Conservation (phyloP, 2,888 invertebrate genomes). For the Trachelus iudaicus region DNA sequence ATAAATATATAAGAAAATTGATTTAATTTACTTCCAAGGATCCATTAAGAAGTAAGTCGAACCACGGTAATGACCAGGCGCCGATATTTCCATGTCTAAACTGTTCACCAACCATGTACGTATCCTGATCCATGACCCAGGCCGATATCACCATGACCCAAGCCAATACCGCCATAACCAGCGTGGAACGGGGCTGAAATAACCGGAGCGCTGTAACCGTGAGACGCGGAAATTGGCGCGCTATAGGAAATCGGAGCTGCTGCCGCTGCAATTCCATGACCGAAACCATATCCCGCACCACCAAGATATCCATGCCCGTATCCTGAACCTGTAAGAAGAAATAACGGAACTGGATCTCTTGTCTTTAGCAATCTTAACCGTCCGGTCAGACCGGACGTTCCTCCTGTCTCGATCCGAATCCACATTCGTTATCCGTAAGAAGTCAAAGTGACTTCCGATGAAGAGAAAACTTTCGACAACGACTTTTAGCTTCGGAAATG, state of each 20-base stretch:
- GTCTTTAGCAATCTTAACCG: neutral
- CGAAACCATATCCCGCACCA: constrained; percentile 18
- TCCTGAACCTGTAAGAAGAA: constrained; percentile 18
- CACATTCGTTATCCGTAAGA: neutral
- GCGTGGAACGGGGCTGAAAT: constrained; percentile 22
- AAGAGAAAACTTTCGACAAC: neutral
- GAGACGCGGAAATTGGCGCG: constrained; percentile 31
- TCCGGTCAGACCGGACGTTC: neutral
- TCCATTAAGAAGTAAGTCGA: neutral
- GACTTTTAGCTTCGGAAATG: neutral
- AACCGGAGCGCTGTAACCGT: constrained; percentile 36
- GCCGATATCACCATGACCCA: constrained; percentile 10
- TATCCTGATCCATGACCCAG: constrained; percentile 26
- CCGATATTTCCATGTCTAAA: neutral
- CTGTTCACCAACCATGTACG: constrained; percentile 8
- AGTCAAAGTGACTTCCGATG: neutral
- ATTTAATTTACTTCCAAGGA: neutral
- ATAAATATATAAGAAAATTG: neutral
- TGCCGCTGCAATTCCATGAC: constrained; percentile 33
- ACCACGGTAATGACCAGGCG: neutral
- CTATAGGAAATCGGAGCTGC: constrained; percentile 12
- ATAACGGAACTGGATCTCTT: neutral
- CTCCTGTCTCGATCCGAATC: neutral
- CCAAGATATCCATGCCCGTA: constrained; percentile 23
- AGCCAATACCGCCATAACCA: constrained; percentile 18